Percentiles rank a stretch among this genome's conserved stretches.
These are phyloP conservation scores for Scaptomyza polygonia DNA, from an alignment of 2,888 invertebrate species.

Conservation along the genomic window DNA sequence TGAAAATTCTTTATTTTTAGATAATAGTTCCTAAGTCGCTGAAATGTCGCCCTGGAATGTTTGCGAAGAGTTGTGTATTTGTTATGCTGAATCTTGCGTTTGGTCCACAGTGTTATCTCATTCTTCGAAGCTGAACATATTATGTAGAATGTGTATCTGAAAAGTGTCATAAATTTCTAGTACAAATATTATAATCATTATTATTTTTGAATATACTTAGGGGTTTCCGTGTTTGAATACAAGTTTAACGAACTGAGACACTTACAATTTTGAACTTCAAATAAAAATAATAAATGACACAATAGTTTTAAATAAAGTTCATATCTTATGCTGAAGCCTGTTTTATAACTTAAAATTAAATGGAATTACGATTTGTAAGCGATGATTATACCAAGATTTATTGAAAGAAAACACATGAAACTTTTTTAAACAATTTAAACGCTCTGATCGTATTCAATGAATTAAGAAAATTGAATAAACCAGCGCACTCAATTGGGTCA, in stretches of 20 bases:
- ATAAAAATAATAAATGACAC: not conserved
- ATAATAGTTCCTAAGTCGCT: conserved; percentile 19
- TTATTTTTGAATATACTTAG: not conserved
- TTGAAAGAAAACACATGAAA: too few species aligned
- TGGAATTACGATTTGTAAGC: too few species aligned
- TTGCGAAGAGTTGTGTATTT: not conserved
- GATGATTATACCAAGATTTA: too few species aligned
- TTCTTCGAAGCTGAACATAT: not conserved
- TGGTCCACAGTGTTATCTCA: conserved; percentile 25
- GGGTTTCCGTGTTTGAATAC: not conserved
- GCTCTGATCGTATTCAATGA: not conserved
- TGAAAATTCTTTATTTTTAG: not conserved
- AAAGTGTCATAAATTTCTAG: conserved; percentile 6
- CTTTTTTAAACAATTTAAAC: too few species aligned
- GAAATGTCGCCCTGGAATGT: conserved; percentile 3
- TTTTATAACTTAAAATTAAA: not conserved
- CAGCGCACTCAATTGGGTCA: conserved; percentile 14
- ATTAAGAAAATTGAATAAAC: not conserved
- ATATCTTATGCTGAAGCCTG: too few species aligned
- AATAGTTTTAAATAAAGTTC: not conserved
- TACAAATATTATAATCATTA: conserved; percentile 34
- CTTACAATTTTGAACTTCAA: not conserved
- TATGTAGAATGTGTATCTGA: conserved; percentile 4
- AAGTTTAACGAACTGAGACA: not conserved
- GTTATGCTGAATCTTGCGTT: conserved; percentile 6